Conservation (phyloP, 2,888 invertebrate genomes). For the Pheosia gnoma region DNA sequence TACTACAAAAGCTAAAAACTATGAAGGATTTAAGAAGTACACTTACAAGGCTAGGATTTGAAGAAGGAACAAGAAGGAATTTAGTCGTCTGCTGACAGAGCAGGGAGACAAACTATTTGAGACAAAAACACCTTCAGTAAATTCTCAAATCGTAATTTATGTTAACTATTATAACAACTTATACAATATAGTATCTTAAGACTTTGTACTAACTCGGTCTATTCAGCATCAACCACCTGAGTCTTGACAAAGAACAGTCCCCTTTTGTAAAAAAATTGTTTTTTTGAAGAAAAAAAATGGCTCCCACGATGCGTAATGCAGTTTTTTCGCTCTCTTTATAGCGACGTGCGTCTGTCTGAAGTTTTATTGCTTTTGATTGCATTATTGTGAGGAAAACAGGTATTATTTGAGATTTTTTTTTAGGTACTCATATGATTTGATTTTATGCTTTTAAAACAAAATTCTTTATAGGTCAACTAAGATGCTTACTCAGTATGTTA, state of each 20-base stretch:
- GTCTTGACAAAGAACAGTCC: constrained; percentile 59
- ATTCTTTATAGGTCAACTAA: neutral
- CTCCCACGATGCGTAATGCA: constrained; percentile 69
- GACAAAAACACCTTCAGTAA: constrained; percentile 2
- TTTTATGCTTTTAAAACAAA: constrained; percentile 1
- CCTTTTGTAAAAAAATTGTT: constrained; percentile 57
- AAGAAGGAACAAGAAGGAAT: too few relatives aligned
- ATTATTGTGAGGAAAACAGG: constrained; percentile 43
- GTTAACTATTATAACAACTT: neutral
- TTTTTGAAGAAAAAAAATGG: constrained; percentile 60
- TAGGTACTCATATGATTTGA: neutral
- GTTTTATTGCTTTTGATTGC: constrained; percentile 60
- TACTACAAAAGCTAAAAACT: too few relatives aligned
- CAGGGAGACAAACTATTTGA: neutral
- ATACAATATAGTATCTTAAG: constrained; percentile 21
- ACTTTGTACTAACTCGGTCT: constrained; percentile 41
- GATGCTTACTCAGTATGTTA: too few relatives aligned
- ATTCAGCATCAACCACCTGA: constrained; percentile 66
- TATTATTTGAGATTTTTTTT: constrained; percentile 28
- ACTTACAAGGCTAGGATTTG: too few relatives aligned
- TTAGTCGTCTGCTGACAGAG: too few relatives aligned
- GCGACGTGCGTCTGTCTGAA: constrained; percentile 40
- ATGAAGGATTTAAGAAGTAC: too few relatives aligned
- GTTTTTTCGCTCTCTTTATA: constrained; percentile 53
- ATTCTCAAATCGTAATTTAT: constrained; percentile 14